Base-by-base conservation (phyloP, 2,113 vertebrate species). In the Telmatochromis bifrenatus region DNA sequence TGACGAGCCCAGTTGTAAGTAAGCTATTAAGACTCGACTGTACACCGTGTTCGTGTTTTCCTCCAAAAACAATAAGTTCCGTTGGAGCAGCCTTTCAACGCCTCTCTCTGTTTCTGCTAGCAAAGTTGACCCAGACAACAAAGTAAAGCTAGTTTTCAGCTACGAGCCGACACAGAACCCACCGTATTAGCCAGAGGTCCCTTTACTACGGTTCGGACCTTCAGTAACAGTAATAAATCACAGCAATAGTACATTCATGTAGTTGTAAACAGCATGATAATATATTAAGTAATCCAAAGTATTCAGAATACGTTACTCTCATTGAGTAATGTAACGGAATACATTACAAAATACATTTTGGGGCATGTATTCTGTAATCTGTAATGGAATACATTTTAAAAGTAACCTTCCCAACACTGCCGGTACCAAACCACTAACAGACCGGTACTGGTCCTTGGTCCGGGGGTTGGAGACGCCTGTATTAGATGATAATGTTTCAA, bases 291-390 rank as follows among this genome's bases (percentile, higher is more conserved):
- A 53, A 53, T 53, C 51, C 19, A 53, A 53, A 53, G 51, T 53
- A 53, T 2, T 53, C 51, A 2, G 51, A 6, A 51, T 53, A 53
- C 1, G 0, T 51, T 51, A n/a, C 49, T 53, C 1, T 53, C 49
- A 1, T 53, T n/a, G 49, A 53, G 9, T 53, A n/a, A 53, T 9
- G 3, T n/a, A 53, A n/a, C 9, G 0, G 19, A 53, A 53, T 53
- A 53, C 3, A 0, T 53, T 53, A 53, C 51, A 53, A 0, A 53
- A 21, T 53, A 21, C 51, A 21, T 53, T 53, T 9, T 6, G 3
- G 19, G 19, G 0, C 19, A 53, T 53, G 49, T 53, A 53, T 0
- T 53, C 49, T 53, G 19, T 51, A 51, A 0, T 51, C 49, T 51
- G 19, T 53, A 53, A 0, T 53, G 19, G 51, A 11, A 21, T 53